These are phyloP conservation scores for Solea solea DNA, from an alignment of 2,113 vertebrate genomes.

Conservation along the genomic window DNA sequence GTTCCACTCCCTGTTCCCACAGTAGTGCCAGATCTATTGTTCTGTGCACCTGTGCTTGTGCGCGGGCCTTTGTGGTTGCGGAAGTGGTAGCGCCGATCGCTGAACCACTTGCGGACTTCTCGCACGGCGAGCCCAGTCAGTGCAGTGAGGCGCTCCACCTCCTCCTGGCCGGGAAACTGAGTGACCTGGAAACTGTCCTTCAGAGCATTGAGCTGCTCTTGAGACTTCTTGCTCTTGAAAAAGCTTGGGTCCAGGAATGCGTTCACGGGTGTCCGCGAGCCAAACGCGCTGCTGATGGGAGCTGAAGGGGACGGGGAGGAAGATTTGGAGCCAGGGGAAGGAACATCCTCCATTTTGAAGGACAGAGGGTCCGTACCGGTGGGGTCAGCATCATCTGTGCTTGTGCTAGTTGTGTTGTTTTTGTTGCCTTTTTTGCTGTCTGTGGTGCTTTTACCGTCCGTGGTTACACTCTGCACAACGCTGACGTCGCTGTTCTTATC, in stretches of 20 bases:
- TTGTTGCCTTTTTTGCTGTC: slow-evolving; percentile 33
- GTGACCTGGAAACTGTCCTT: slow-evolving; percentile 92
- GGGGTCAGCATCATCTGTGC: slow-evolving; percentile 42
- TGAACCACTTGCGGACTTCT: slow-evolving; percentile 99
- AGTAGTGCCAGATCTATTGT: slow-evolving; percentile 12
- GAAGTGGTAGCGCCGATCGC: slow-evolving; percentile 94
- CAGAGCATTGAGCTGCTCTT: slow-evolving; percentile 90
- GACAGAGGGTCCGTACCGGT: slow-evolving; percentile 43
- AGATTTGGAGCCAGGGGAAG: slow-evolving; percentile 69
- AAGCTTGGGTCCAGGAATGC: slow-evolving; percentile 87
- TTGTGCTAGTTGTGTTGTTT: slow-evolving; percentile 14
- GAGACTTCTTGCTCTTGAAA: slow-evolving; percentile 96
- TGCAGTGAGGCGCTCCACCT: slow-evolving; percentile 91
- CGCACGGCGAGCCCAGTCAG: slow-evolving; percentile 91
- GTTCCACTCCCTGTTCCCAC: slow-evolving; percentile 15
- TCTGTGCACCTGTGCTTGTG: slow-evolving; percentile 62
- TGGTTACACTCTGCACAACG: slow-evolving; percentile 24
- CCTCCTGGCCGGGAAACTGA: slow-evolving; percentile 93
- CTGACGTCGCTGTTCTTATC: slow-evolving; percentile 31
- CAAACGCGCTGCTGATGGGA: slow-evolving; percentile 65
- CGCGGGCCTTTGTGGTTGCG: slow-evolving; percentile 89
- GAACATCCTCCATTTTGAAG: slow-evolving; percentile 52
- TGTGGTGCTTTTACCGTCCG: slow-evolving; percentile 62
- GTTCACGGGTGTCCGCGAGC: slow-evolving; percentile 77
- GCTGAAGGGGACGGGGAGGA: slow-evolving; percentile 72